Conservation (phyloP, 2,888 invertebrate genomes). For the Tanypteryx hageni region DNA sequence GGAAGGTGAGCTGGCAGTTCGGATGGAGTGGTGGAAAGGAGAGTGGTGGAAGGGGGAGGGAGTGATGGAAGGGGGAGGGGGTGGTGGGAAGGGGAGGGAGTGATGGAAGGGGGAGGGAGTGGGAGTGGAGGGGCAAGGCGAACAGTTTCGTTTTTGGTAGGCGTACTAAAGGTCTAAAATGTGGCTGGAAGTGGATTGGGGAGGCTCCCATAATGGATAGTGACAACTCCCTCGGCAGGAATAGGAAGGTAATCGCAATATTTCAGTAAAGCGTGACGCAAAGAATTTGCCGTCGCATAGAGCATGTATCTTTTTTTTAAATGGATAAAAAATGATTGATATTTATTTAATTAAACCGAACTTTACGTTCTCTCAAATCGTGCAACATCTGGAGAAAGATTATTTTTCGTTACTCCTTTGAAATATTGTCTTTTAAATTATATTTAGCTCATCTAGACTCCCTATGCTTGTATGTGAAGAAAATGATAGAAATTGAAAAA, state of each 20-base stretch:
- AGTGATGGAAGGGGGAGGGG: background rate
- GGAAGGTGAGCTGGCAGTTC: background rate
- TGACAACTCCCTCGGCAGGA: background rate
- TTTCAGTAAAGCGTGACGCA: background rate
- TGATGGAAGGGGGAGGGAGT: background rate
- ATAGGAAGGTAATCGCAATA: constrained; percentile 24
- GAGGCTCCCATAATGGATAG: background rate
- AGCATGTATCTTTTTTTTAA: background rate
- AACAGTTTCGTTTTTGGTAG: background rate
- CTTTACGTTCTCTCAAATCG: background rate
- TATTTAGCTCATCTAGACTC: no score
- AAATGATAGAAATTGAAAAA: no score
- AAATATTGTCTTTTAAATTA: no score
- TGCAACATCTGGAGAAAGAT: background rate
- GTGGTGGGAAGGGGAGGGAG: background rate
- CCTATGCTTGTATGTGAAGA: no score
- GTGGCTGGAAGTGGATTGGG: background rate
- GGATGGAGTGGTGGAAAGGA: background rate
- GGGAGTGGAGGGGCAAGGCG: background rate
- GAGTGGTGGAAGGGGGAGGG: no score
- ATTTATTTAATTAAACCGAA: background rate
- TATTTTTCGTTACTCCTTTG: no score
- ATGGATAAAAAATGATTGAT: background rate
- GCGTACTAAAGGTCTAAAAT: background rate
- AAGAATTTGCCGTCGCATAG: background rate